Conservation (phyloP, 2,113 vertebrate species). For the Todiramphus saurophagus region DNA sequence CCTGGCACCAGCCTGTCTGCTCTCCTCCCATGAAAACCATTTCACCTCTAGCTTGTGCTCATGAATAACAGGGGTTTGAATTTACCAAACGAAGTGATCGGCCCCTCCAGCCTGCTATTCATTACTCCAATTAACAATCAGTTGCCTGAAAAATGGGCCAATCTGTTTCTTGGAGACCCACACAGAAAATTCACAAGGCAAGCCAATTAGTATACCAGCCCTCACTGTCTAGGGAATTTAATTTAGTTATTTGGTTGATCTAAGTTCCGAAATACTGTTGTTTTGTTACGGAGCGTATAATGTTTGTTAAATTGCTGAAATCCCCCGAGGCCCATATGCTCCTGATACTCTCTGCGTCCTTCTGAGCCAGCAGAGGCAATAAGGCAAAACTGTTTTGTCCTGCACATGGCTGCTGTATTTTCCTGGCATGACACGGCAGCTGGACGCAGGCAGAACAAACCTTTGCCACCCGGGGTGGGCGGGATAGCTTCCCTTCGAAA, state of each 20-base stretch:
- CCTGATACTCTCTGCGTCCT: slow-evolving; percentile 52
- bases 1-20: slow-evolving; percentile 64
- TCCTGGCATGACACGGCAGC: slow-evolving; percentile 72
- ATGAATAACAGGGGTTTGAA: slow-evolving; percentile 72
- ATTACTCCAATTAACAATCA: slow-evolving; percentile 86
- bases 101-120: slow-evolving; percentile 77
- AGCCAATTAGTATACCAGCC: slow-evolving; percentile 78
- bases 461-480: slow-evolving; percentile 77
- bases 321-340: slow-evolving; percentile 77
- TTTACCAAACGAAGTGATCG: slow-evolving; percentile 74
- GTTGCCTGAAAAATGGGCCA: slow-evolving; percentile 83
- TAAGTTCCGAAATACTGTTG: slow-evolving; percentile 69
- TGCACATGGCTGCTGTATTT: slow-evolving; percentile 76
- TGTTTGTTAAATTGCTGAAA: slow-evolving; percentile 72
- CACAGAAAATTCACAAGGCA: slow-evolving; percentile 69
- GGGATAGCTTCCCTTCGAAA: slow-evolving; percentile 72
- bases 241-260: slow-evolving; percentile 66
- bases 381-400: slow-evolving; percentile 73
- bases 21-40: slow-evolving; percentile 23
- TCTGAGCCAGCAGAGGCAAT: slow-evolving; percentile 57
- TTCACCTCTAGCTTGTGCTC: slow-evolving; percentile 37
- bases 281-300: slow-evolving; percentile 65
- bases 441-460: slow-evolving; percentile 71
- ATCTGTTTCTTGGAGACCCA: slow-evolving; percentile 76
- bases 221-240: slow-evolving; percentile 73